phyloP scores from a whole-genome alignment of 2,113 vertebrate species.

The Aegithalos caudatus region DNA sequence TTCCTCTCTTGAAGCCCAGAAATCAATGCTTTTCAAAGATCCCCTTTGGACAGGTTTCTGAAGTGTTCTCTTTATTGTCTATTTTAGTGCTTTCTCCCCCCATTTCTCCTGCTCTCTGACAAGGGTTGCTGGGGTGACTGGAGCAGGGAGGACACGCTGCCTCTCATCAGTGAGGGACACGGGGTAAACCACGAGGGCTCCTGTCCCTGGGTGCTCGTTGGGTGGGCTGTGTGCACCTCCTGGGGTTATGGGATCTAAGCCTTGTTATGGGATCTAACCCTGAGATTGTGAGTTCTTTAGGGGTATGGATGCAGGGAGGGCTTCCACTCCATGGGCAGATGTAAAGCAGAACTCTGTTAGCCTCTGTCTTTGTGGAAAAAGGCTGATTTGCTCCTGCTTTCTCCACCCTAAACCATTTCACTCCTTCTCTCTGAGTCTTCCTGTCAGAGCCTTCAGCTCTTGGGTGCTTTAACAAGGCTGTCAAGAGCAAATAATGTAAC shows the following conservation, averaged over 20 bases:
- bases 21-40: constrained; percentile 49
- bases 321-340: neutral
- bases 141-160: neutral
- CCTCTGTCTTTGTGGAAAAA: neutral
- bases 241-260: neutral
- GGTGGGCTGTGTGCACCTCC: neutral
- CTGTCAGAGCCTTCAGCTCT: neutral
- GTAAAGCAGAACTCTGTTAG: neutral
- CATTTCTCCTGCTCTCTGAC: neutral
- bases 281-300: fast-evolving
- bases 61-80: constrained; percentile 20
- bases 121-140: neutral
- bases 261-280: neutral
- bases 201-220: fast-evolving
- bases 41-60: neutral
- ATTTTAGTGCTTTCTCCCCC: neutral
- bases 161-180: neutral
- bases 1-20: constrained; percentile 12
- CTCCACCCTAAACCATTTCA: neutral
- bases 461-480: neutral
- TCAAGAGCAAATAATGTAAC: neutral
- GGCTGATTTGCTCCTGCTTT: neutral
- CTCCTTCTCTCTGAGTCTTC: neutral
- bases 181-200: neutral
- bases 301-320: neutral